A percentile compares a stretch with the other conserved stretches of the same genome.
phyloP scores from a whole-genome alignment of 2,797 vertebrate genomes.

The Sebastolobus altivelis region DNA sequence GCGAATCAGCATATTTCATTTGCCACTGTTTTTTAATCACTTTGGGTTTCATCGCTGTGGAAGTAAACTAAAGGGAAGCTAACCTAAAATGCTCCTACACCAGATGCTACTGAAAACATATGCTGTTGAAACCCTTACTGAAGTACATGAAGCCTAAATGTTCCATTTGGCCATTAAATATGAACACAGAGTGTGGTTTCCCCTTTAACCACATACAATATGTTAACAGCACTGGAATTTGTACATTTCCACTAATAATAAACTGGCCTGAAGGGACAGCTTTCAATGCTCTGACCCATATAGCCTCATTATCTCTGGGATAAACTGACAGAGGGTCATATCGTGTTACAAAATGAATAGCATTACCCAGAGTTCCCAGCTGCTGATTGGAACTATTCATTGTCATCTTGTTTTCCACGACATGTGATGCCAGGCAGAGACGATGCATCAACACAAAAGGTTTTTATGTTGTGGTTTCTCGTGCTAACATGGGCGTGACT shows the following conservation, averaged over 20 bases:
- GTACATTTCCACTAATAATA: slow-evolving; percentile 59
- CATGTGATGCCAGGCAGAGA: slow-evolving; percentile 35
- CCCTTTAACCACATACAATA: slow-evolving; percentile 38
- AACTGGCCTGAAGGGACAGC: slow-evolving; percentile 28
- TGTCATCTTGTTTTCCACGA: slow-evolving; percentile 54
- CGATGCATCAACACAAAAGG: slow-evolving; percentile 48
- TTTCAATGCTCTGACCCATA: slow-evolving; percentile 55
- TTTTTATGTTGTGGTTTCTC: slow-evolving; percentile 35
- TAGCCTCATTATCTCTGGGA: slow-evolving; percentile 54
- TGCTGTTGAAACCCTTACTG: slow-evolving; percentile 4
- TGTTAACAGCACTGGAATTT: slow-evolving; percentile 49
- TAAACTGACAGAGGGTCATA: slow-evolving; percentile 56
- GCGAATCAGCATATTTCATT: slow-evolving; percentile 36
- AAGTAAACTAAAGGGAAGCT: slow-evolving; percentile 22
- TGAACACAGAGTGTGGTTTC: slow-evolving; percentile 24
- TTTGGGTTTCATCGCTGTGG: slow-evolving; percentile 20
- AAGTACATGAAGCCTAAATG: slow-evolving; percentile 25
- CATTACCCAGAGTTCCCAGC: slow-evolving; percentile 46
- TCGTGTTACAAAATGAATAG: slow-evolving; percentile 68
- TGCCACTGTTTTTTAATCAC: slow-evolving; percentile 39
- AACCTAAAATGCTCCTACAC: slow-evolving; percentile 2
- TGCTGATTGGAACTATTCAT: slow-evolving; percentile 50
- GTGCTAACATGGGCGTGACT: slow-evolving; percentile 31
- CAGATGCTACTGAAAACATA: slow-evolving; percentile 40
- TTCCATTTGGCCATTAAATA: slow-evolving; percentile 39